Conservation (phyloP, 2,797 vertebrate species). For the Semotilus atromaculatus region DNA sequence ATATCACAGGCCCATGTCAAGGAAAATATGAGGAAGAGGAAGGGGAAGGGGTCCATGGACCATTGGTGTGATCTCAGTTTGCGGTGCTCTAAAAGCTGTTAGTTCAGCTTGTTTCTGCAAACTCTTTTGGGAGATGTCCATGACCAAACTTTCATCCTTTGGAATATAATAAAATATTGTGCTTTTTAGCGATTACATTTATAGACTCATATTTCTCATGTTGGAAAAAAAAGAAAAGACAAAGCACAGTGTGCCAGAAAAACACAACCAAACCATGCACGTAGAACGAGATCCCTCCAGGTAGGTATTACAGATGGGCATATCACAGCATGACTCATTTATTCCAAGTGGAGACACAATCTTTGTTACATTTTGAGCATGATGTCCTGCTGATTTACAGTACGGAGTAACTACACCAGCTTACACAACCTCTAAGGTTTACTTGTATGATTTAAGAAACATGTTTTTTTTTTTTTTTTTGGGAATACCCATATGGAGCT, state of each 20-base stretch:
- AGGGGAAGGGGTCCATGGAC: conserved; percentile 37
- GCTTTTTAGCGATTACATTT: not conserved
- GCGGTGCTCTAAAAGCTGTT: conserved; percentile 10
- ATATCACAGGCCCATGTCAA: conserved; percentile 72
- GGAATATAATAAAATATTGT: not conserved
- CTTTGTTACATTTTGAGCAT: not conserved
- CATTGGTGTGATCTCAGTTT: conserved; percentile 29
- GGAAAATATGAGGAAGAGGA: conserved; percentile 60
- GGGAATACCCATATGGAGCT: conserved; percentile 15
- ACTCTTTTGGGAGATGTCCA: not conserved
- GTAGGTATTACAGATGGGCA: not conserved
- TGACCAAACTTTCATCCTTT: not conserved
- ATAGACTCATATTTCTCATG: not conserved
- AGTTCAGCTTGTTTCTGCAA: conserved; percentile 26
- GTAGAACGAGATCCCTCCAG: not conserved
- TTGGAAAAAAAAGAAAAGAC: not conserved
- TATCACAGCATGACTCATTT: not conserved
- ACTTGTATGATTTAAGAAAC: not conserved
- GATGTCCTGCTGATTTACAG: not conserved
- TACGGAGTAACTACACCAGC: not conserved
- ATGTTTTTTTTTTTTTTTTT: not conserved
- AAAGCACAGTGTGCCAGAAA: not conserved
- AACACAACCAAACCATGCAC: not conserved
- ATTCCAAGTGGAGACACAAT: not conserved
- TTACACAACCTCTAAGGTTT: not conserved